Evolutionary conservation across 2,797 vertebrate genomes (phyloP).

Genomic region (Tapirus indicus): DNA sequence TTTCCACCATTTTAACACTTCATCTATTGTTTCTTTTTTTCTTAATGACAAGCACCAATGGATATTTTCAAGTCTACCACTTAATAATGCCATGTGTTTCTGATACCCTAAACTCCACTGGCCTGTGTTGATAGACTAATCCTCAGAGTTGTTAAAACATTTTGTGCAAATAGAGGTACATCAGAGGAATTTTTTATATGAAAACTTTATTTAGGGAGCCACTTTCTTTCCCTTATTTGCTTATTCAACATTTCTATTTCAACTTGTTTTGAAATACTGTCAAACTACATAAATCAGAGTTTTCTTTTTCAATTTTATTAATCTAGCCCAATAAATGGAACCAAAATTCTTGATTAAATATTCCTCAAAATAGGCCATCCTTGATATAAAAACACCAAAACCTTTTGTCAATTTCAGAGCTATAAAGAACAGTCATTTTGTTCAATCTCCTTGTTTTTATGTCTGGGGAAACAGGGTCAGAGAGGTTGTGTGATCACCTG

Average conservation of each 20-base stretch:
- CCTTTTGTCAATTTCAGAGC: slow-evolving; percentile 19
- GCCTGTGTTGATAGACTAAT: slow-evolving; percentile 55
- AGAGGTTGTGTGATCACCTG: neutral
- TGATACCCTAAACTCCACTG: slow-evolving; percentile 54
- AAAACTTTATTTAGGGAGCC: slow-evolving; percentile 68
- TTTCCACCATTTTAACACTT: slow-evolving; percentile 79
- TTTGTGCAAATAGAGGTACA: slow-evolving; percentile 59
- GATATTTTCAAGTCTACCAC: slow-evolving; percentile 63
- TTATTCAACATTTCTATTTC: slow-evolving; percentile 69
- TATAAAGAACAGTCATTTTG: neutral
- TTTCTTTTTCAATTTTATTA: slow-evolving; percentile 68
- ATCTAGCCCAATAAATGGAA: slow-evolving; percentile 48
- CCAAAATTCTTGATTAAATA: slow-evolving; percentile 22
- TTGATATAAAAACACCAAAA: neutral
- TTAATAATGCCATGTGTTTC: slow-evolving; percentile 74
- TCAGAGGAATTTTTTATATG: slow-evolving; percentile 61
- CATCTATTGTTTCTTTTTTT: slow-evolving; percentile 76
- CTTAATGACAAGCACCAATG: slow-evolving; percentile 71
- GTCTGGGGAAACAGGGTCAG: neutral
- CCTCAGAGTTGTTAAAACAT: slow-evolving; percentile 61
- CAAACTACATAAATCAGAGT: slow-evolving; percentile 65
- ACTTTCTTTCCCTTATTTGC: slow-evolving; percentile 76
- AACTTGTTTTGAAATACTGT: slow-evolving; percentile 74
- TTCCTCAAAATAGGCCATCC: slow-evolving; percentile 1
- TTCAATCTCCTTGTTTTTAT: neutral